Conservation (phyloP, 1,140 invertebrate genomes). For the Plectrocnemia conspersa region DNA sequence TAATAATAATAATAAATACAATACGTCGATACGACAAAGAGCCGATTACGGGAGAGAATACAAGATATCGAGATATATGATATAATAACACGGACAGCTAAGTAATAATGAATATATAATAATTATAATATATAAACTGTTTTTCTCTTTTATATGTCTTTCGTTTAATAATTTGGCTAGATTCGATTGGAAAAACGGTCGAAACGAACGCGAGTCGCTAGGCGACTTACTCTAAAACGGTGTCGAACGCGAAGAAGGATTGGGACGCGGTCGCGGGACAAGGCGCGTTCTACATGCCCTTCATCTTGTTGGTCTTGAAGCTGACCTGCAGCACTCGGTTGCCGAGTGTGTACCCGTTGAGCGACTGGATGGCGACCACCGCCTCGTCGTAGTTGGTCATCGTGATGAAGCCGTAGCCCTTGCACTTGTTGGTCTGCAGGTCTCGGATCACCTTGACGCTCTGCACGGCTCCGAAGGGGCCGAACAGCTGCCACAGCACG, state of each 20-base stretch:
- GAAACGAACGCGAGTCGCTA: slow-evolving; percentile 29
- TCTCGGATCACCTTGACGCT: slow-evolving; percentile 97
- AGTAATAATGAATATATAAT: slow-evolving; percentile 30
- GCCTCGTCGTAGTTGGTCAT: slow-evolving; percentile 99
- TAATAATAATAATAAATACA: not conserved
- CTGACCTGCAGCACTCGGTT: slow-evolving; percentile 97
- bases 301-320: slow-evolving; percentile 94
- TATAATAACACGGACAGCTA: slow-evolving; percentile 36
- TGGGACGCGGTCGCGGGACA: slow-evolving; percentile 42
- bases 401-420: slow-evolving; percentile 99
- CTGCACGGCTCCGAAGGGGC: slow-evolving; percentile 97
- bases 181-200: slow-evolving; percentile 31
- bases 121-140: slow-evolving; percentile 31
- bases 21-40: slow-evolving; percentile 36
- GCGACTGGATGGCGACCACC: slow-evolving; percentile 92
- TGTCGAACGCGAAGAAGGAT: slow-evolving; percentile 43
- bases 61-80: too few relatives aligned
- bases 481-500: slow-evolving; percentile 97
- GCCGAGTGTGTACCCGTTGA: slow-evolving; percentile 96
- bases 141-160: too few relatives aligned
- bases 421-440: slow-evolving; percentile 97
- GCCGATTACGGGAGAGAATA: slow-evolving; percentile 35
- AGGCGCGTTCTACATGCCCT: slow-evolving; percentile 68
- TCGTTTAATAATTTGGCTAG: slow-evolving; percentile 37
- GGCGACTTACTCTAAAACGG: slow-evolving; percentile 17